Conservation (phyloP, 2,888 invertebrate species). For the Hoplodrina ambigua region DNA sequence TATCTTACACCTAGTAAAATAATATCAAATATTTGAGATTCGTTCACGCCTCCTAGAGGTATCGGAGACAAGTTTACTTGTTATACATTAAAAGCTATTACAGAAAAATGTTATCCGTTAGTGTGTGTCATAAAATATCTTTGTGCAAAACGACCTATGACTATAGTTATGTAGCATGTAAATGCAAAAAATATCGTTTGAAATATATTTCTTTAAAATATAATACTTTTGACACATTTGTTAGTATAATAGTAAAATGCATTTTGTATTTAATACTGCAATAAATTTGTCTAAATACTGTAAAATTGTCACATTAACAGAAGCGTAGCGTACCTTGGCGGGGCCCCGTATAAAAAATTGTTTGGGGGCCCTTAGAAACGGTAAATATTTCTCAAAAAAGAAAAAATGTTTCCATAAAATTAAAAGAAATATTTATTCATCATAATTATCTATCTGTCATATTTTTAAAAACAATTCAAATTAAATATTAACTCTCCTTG, state of each 20-base stretch:
- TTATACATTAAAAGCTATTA: not conserved
- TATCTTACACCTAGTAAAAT: constrained; percentile 16
- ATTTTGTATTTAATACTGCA: constrained; percentile 33
- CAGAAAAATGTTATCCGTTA: not conserved
- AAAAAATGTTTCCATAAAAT: too few species aligned
- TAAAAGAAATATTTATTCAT: too few species aligned
- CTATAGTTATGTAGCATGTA: constrained; percentile 9
- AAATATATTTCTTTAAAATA: not conserved
- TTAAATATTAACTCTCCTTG: too few species aligned
- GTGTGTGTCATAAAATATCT: not conserved
- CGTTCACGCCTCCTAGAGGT: not conserved
- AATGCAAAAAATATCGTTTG: constrained; percentile 2
- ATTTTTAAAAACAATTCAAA: too few species aligned
- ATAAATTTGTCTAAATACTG: not conserved
- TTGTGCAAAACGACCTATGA: constrained; percentile 19
- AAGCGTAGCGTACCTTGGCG: too few species aligned
- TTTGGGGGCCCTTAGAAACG: too few species aligned
- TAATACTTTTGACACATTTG: constrained; percentile 36
- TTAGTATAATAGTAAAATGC: constrained; percentile 9
- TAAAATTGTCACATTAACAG: not conserved
- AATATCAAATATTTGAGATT: constrained; percentile 23
- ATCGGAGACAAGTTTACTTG: not conserved
- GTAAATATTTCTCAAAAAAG: too few species aligned
- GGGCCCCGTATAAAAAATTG: too few species aligned
- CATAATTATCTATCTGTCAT: too few species aligned